A percentile compares a stretch with the other conserved stretches of the same genome.
These are phyloP conservation scores for Aphodius sticticus DNA, from an alignment of 2,888 invertebrate genomes.

Conservation along the genomic window DNA sequence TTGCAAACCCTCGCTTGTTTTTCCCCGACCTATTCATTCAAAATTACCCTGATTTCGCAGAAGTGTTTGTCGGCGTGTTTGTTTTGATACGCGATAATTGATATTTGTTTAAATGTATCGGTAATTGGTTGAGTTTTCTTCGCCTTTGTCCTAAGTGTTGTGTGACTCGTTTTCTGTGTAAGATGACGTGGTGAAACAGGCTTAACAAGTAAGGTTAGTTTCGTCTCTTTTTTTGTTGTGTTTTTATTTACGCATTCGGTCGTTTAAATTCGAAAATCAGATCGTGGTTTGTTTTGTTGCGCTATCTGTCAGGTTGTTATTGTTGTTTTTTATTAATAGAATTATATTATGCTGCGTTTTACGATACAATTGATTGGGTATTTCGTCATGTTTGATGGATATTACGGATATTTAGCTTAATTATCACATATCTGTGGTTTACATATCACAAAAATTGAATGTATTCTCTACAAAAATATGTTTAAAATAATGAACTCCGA, in stretches of 20 bases:
- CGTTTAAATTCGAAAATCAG: neutral
- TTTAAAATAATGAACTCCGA: no score
- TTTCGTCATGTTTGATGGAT: no score
- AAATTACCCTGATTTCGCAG: neutral
- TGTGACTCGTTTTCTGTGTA: neutral
- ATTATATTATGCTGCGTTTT: neutral
- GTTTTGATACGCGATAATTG: neutral
- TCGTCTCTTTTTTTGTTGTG: neutral
- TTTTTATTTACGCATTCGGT: neutral
- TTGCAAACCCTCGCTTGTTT: neutral
- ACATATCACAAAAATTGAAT: no score
- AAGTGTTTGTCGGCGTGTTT: neutral
- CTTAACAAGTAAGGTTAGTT: neutral
- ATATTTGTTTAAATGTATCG: neutral
- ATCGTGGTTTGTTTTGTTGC: neutral
- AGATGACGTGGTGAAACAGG: neutral
- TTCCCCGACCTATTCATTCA: neutral
- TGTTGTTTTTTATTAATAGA: neutral
- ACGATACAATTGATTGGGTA: no score
- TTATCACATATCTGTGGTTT: no score
- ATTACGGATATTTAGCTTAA: no score
- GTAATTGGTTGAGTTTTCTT: neutral
- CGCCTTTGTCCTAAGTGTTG: neutral
- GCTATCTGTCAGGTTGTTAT: neutral
- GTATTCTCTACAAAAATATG: no score